Conservation (phyloP, 2,888 invertebrate species). For the Siphonodentalium dalli region DNA sequence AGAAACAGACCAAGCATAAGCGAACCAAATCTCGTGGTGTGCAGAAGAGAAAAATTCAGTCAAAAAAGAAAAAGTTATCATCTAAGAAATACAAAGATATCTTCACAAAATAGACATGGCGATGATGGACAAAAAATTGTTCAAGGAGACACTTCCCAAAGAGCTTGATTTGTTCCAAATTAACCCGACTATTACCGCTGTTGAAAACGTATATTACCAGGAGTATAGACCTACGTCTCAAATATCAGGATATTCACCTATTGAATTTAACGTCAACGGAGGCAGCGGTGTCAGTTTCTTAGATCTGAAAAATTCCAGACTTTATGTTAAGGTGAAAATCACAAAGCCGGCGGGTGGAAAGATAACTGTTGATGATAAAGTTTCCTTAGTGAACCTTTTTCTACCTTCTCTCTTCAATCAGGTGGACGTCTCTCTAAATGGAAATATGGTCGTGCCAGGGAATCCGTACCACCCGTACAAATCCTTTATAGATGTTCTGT, state of each 20-base stretch:
- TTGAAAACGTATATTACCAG: constrained; percentile 23
- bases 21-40: no score
- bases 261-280: constrained; percentile 30
- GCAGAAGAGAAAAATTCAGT: no score
- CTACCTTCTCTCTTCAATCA: constrained; percentile 29
- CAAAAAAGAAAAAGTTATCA: no score
- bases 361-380: constrained; percentile 10
- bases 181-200: no score
- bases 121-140: no score
- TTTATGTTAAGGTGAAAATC: constrained; percentile 24
- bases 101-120: no score
- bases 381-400: constrained; percentile 30
- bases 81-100: no score
- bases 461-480: no score
- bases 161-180: no score
- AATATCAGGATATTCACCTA: constrained; percentile 11
- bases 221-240: constrained; percentile 27
- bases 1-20: no score
- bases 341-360: constrained; percentile 21
- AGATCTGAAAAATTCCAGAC: constrained; percentile 25
- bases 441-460: constrained; percentile 23
- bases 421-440: constrained; percentile 30
- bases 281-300: constrained; percentile 30
- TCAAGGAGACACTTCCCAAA: no score
- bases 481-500: no score